Base-by-base conservation (phyloP, 2,888 invertebrate genomes). In the Seira musarum region DNA sequence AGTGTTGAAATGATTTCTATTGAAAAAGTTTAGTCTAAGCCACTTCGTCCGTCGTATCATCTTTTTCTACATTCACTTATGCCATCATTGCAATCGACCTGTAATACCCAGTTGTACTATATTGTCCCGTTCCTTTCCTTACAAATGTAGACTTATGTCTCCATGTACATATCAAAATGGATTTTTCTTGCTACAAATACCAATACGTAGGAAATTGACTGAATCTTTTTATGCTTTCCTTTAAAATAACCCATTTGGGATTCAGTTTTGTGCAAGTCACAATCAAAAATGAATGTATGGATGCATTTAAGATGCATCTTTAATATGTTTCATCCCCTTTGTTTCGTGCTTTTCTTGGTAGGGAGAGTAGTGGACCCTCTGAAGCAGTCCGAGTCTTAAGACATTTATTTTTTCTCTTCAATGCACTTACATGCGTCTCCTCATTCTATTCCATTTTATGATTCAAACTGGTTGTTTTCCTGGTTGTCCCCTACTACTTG, bases 271-370 rank as follows among this genome's bases (percentile, higher is more conserved):
- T 22, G 60, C 67, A 63, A 49, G 78, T 79, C 79, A 80, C 79
- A 80, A 73, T 80, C 79, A 73, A 69, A 73, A 69, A 72, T 80
- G 68, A 80, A 80, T 80, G 73, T 73, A 69, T 69, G 64, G 64
- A 53, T 69, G 57, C 22, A 22, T 25, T 46, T 53, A 60, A 60
- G 24, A 24, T 69, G 30, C 49, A 25, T 57, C 64, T 25, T 64
- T 64, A 64, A 60, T 60, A 5, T 60, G 21, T 64, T 30, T 35
- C 40, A 2, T 40, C 40, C 24, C 35, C 46, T n/a, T 71, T 17
- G 21, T 61, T 15, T 75, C 17, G 5, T 49, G 13, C 25, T 25
- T 24, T 30, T 17, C 19, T 10, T 15, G 17, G 3, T 3, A 53
- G 53, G 17, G 13, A 30, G 8, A 30, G n/a, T n/a, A 30, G 30